These are phyloP conservation scores for Manis crassicaudata DNA, from an alignment of 2,797 vertebrate genomes.

Conservation along the genomic window DNA sequence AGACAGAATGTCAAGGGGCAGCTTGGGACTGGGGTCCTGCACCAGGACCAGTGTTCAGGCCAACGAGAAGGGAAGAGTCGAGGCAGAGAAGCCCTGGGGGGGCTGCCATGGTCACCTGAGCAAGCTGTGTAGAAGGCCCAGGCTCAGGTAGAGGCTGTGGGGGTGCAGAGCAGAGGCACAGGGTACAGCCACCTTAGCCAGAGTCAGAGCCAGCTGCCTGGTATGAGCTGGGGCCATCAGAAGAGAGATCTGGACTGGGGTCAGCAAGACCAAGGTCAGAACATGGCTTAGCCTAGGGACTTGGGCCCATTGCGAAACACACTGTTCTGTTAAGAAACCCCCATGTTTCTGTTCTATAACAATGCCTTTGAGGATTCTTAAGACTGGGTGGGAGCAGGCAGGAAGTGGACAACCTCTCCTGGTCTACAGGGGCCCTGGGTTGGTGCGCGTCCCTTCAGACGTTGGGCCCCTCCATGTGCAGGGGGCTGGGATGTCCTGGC, in stretches of 20 bases:
- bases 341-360: too few relatives aligned
- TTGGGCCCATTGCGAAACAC: background rate
- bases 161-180: background rate
- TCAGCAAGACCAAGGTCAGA: background rate
- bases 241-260: background rate
- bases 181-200: background rate
- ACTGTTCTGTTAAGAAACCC: too few relatives aligned
- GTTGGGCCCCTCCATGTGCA: fast-evolving
- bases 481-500: background rate
- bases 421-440: fast-evolving
- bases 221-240: fast-evolving
- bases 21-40: background rate
- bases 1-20: background rate
- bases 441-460: background rate
- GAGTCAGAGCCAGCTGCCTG: background rate
- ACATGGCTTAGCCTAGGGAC: background rate
- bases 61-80: fast-evolving
- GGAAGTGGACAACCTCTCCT: fast-evolving
- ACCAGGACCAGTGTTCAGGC: background rate
- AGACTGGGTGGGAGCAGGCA: background rate
- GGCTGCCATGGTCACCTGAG: background rate
- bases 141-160: background rate
- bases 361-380: background rate
- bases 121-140: background rate
- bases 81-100: background rate